Percentiles rank a stretch among this genome's conserved stretches.
Conservation (phyloP, 2,888 invertebrate species). For the Ormyrus pomaceus region DNA sequence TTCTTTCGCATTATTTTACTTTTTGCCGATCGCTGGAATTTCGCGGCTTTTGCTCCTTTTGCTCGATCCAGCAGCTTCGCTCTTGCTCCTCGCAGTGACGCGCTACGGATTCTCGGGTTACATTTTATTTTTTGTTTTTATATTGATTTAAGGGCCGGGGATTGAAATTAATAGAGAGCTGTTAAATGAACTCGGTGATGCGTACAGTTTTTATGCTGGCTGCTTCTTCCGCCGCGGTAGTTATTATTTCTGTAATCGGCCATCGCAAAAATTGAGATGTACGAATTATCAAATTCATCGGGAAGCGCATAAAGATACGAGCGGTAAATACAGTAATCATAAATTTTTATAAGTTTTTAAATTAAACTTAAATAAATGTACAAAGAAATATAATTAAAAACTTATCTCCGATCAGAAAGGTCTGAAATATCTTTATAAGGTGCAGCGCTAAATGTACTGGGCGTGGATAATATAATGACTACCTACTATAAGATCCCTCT, state of each 20-base stretch:
- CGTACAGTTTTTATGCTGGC: background rate
- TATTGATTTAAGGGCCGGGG: background rate
- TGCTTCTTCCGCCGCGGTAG: background rate
- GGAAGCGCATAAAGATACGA: background rate
- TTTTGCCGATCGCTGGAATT: background rate
- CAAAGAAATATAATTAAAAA: conserved; percentile 53
- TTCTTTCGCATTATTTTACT: conserved; percentile 31
- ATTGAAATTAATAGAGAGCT: background rate
- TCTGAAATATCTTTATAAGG: conserved; percentile 68
- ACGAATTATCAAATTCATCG: background rate
- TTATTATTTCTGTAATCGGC: no score
- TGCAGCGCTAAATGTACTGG: conserved; percentile 67
- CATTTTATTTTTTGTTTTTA: background rate
- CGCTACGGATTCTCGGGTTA: background rate
- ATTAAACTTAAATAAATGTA: conserved; percentile 46
- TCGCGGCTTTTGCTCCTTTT: background rate
- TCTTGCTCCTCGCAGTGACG: background rate
- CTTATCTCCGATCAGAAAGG: conserved; percentile 59
- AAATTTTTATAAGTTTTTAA: conserved; percentile 23
- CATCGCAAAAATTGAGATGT: conserved; percentile 19
- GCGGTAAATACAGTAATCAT: conserved; percentile 22
- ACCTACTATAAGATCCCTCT: conserved; percentile 62
- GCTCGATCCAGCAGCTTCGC: background rate
- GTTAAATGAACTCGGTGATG: background rate
- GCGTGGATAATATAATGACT: conserved; percentile 68